Conservation (phyloP, 2,113 vertebrate species). For the Rhea pennata region DNA sequence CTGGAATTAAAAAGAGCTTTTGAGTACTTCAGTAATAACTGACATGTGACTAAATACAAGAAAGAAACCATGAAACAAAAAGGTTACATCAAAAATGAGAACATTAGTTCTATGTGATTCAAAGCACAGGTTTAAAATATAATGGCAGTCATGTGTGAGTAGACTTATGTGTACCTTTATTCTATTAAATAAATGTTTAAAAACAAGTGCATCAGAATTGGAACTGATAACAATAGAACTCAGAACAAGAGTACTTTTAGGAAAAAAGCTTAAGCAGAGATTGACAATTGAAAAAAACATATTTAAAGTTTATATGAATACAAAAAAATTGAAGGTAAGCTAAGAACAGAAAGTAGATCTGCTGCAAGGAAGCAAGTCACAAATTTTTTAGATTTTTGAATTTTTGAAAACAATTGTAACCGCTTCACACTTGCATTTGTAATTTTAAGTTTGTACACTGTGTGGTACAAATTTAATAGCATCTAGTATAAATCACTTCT, state of each 20-base stretch:
- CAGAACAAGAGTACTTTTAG: not conserved
- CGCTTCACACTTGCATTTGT: not conserved
- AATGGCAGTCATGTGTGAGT: not conserved
- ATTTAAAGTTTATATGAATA: not conserved
- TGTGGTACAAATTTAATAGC: not conserved
- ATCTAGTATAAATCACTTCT: not conserved
- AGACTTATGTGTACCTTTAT: not conserved
- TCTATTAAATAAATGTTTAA: not conserved
- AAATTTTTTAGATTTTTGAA: not conserved
- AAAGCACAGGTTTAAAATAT: not conserved
- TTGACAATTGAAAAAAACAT: not conserved
- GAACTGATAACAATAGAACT: not conserved
- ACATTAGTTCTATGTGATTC: not conserved
- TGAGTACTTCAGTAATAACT: conserved; percentile 1
- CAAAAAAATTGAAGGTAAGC: not conserved
- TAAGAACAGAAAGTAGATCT: not conserved
- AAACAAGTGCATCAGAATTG: not conserved
- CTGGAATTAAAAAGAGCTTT: conserved; percentile 77
- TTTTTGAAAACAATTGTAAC: not conserved
- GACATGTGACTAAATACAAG: not conserved
- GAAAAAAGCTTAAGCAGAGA: not conserved
- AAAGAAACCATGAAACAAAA: not conserved
- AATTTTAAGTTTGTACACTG: not conserved
- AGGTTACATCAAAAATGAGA: not conserved
- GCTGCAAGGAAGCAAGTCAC: too few species aligned